Conservation (phyloP, 2,797 vertebrate genomes). For the Carapus acus region DNA sequence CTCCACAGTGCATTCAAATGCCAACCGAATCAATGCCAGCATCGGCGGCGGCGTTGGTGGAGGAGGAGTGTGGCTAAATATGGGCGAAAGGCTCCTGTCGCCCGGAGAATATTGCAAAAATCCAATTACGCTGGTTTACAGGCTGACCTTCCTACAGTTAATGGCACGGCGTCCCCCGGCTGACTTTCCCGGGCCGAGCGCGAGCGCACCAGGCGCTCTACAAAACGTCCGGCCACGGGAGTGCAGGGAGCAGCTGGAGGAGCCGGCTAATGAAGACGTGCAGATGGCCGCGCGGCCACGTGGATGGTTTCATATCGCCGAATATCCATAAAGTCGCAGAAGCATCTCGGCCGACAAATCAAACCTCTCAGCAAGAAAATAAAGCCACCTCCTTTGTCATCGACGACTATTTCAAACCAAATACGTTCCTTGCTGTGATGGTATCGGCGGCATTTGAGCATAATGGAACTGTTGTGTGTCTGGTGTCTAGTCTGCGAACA, state of each 20-base stretch:
- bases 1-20: slow-evolving; percentile 50
- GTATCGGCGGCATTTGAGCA: too few relatives aligned
- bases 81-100: slow-evolving; percentile 62
- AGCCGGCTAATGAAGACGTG: slow-evolving; percentile 36
- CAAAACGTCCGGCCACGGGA: slow-evolving; percentile 57
- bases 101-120: slow-evolving; percentile 74
- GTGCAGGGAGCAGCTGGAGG: slow-evolving; percentile 29
- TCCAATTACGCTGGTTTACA: slow-evolving; percentile 88
- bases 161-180: slow-evolving; percentile 74
- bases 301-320: too few relatives aligned
- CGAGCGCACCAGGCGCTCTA: slow-evolving; percentile 50
- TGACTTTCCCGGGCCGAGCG: slow-evolving; percentile 66
- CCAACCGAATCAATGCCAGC: slow-evolving; percentile 62
- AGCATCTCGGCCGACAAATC: too few relatives aligned
- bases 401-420: too few relatives aligned
- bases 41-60: slow-evolving; percentile 54
- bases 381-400: too few relatives aligned
- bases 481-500: slow-evolving; percentile 17
- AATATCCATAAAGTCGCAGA: too few relatives aligned
- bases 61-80: slow-evolving; percentile 43
- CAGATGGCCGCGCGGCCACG: slow-evolving; percentile 14
- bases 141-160: slow-evolving; percentile 76
- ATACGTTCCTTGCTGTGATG: too few relatives aligned
- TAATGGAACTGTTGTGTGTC: slow-evolving; percentile 20
- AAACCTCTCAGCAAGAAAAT: too few relatives aligned